Evolutionary conservation across 2,797 vertebrate genomes (phyloP).

Genomic region (Rhinophrynus dorsalis): DNA sequence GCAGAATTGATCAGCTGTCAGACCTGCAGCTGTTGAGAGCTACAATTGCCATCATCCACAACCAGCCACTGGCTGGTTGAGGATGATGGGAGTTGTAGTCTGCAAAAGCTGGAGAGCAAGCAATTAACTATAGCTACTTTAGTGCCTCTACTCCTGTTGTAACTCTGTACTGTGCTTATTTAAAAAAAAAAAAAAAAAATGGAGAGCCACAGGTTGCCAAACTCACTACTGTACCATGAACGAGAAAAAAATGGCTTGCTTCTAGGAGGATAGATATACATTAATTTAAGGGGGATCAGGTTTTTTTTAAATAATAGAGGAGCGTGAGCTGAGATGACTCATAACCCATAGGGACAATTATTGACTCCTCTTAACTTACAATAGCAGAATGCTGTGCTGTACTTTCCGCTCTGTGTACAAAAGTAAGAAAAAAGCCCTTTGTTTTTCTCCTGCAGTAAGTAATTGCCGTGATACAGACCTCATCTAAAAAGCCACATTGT

Average conservation of each 20-base stretch:
- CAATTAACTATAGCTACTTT: too few relatives aligned
- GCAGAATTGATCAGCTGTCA: too few relatives aligned
- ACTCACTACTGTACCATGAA: too few relatives aligned
- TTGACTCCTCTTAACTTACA: slow-evolving; percentile 2
- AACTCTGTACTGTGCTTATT: too few relatives aligned
- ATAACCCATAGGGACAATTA: slow-evolving; percentile 27
- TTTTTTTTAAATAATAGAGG: slow-evolving; percentile 30
- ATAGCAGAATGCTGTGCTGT: slow-evolving; percentile 1
- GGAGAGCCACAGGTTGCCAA: too few relatives aligned
- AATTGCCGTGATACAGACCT: slow-evolving; percentile 13
- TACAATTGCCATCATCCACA: too few relatives aligned
- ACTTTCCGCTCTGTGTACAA: slow-evolving; percentile 3
- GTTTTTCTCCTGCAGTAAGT: slow-evolving; percentile 30
- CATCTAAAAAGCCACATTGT: slow-evolving; percentile 24
- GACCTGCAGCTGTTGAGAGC: too few relatives aligned
- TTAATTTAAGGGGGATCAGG: slow-evolving; percentile 8
- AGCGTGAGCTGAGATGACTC: slow-evolving; percentile 13
- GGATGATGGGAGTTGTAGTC: too few relatives aligned
- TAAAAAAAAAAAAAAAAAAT: too few relatives aligned
- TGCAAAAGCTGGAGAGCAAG: too few relatives aligned
- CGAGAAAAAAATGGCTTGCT: background rate
- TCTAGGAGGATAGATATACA: slow-evolving; percentile 2
- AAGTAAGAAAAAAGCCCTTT: slow-evolving; percentile 3
- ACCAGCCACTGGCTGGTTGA: too few relatives aligned
- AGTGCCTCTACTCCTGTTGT: too few relatives aligned